Base-by-base conservation (phyloP, 2,113 vertebrate species). In the Rhinolophus sinicus region DNA sequence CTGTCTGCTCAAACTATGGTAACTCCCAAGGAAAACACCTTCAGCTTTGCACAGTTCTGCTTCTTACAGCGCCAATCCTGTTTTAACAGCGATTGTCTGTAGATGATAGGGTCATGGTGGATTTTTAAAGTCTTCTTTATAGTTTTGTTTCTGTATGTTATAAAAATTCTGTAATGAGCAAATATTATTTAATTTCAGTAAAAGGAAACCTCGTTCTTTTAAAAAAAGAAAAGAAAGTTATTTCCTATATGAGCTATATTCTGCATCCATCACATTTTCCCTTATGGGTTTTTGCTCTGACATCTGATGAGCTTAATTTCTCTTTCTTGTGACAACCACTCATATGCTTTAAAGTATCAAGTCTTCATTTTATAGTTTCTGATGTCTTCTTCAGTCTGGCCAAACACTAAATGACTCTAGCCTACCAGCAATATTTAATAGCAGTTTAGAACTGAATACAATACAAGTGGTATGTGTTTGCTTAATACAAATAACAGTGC, bases 171-270 rank as follows among this genome's bases (percentile, higher is more conserved):
- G 1, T 88, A 80, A 44, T 54, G 54, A 91, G 56, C 8, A 88
- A 78, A 75, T 78, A 73, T 70, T 52, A 65, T 58, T 93, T 93
- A 56, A 47, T 84, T 97, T 93, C n/a, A 73, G 19, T 64, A 92
- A 92, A 84, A 91, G 13, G 80, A 35, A 50, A 8, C 4, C 44
- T 78, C 26, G 24, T 38, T 81, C 16, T 78, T 30, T 69, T 64
- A 62, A 97, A 80, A 93, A 38, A 80, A 8, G 44, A 75, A 58
- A 92, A 92, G 30, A 54, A 69, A 94, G 10, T 88, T 80, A 7
- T n/a, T 84, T 94, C 15, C 33, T 26, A 62, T 35, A 62, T 52
- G 8, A 94, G 52, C 35, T 38, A 85, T 77, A 85, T 85, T 60
- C 76, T 84, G 38, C 24, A 72, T 77, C 38, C 28, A 6, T 81